Evolutionary conservation across 2,113 vertebrate genomes (phyloP).

Genomic region (Notechis scutatus): DNA sequence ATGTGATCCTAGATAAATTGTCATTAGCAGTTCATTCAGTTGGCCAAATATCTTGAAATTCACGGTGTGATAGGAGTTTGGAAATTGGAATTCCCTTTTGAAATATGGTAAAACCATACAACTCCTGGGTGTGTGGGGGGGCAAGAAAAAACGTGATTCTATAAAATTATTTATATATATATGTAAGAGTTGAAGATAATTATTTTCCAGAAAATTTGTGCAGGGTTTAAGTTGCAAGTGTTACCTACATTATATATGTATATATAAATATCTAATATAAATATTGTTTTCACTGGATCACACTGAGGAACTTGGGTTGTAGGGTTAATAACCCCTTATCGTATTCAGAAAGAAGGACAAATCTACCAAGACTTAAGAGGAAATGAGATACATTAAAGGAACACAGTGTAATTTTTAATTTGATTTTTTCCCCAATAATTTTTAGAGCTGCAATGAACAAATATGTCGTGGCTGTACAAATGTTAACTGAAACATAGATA

Average conservation of each 20-base stretch:
- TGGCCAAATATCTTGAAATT: constrained; percentile 84
- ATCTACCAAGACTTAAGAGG: constrained; percentile 46
- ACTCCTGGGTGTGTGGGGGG: constrained; percentile 73
- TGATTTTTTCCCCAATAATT: constrained; percentile 57
- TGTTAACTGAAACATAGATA: constrained; percentile 59
- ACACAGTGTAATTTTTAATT: constrained; percentile 55
- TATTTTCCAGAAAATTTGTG: constrained; percentile 77
- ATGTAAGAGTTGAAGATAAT: constrained; percentile 74
- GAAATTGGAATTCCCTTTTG: constrained; percentile 81
- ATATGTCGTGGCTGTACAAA: constrained; percentile 61
- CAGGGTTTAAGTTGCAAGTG: constrained; percentile 77
- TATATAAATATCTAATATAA: constrained; percentile 64
- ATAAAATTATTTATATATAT: constrained; percentile 82
- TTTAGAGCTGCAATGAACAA: constrained; percentile 64
- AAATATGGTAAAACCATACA: constrained; percentile 71
- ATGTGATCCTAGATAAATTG: constrained; percentile 85
- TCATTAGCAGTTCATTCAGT: constrained; percentile 85
- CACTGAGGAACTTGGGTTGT: constrained; percentile 73
- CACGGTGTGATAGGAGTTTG: constrained; percentile 82
- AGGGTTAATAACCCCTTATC: constrained; percentile 65
- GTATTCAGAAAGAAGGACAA: constrained; percentile 36
- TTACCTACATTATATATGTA: constrained; percentile 68
- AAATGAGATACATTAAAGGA: constrained; percentile 59
- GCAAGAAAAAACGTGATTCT: constrained; percentile 82
- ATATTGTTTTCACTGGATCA: constrained; percentile 73